Evolutionary conservation across 2,113 vertebrate species (phyloP).

Genomic region (Trichomycterus rosablanca): DNA sequence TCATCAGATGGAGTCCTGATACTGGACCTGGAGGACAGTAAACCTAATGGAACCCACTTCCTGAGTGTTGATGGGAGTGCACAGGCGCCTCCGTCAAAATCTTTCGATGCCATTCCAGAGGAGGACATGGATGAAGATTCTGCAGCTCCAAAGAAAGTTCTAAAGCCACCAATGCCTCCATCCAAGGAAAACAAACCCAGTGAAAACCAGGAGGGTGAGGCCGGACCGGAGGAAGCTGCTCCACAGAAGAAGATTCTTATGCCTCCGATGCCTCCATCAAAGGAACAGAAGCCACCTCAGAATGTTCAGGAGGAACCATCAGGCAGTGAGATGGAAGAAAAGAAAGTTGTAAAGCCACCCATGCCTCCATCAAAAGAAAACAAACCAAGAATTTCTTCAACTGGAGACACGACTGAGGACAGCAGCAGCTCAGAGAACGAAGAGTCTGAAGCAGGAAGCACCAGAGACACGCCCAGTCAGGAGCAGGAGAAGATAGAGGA

Average conservation of each 20-base stretch:
- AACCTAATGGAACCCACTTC: conserved; percentile 57
- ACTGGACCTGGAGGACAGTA: conserved; percentile 78
- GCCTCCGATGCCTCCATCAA: conserved; percentile 57
- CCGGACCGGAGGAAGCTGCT: conserved; percentile 25
- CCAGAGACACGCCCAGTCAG: no score
- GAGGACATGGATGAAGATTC: conserved; percentile 6
- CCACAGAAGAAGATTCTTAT: conserved; percentile 66
- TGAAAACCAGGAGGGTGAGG: conserved; percentile 41
- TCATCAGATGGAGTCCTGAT: conserved; percentile 80
- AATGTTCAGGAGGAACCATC: conserved; percentile 45
- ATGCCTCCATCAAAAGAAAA: conserved; percentile 50
- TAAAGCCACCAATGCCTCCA: conserved; percentile 61
- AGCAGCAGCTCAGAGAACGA: conserved; percentile 23
- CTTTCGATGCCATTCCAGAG: conserved; percentile 17
- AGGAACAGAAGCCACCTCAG: conserved; percentile 48
- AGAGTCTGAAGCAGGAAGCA: conserved; percentile 30
- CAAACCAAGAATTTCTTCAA: conserved; percentile 37
- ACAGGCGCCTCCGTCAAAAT: conserved; percentile 8
- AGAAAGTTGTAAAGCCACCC: conserved; percentile 45
- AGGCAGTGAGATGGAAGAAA: conserved; percentile 43
- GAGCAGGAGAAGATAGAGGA: no score
- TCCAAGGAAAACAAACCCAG: conserved; percentile 51
- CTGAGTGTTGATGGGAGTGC: conserved; percentile 40
- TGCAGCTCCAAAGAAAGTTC: conserved; percentile 51
- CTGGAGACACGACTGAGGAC: conserved; percentile 36